These are phyloP conservation scores for Equus quagga DNA, from an alignment of 2,113 vertebrate species.

Conservation along the genomic window DNA sequence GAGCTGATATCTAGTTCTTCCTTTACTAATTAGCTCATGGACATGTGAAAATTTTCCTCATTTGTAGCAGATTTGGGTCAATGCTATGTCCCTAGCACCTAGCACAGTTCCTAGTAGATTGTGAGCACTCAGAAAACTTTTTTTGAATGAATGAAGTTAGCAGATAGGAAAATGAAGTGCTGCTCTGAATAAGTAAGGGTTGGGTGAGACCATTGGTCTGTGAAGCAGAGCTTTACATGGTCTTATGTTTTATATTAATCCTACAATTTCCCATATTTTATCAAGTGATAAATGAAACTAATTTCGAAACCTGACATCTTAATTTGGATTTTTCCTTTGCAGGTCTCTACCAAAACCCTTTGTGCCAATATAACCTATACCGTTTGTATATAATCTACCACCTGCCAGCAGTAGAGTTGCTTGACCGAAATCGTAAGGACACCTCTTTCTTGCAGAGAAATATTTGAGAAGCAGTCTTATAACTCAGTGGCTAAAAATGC, in stretches of 20 bases:
- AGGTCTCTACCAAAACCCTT: conserved; percentile 90
- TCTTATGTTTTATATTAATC: not conserved
- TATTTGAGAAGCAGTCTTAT: conserved; percentile 45
- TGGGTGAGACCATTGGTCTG: not conserved
- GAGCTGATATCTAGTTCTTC: not conserved
- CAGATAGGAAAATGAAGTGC: not conserved
- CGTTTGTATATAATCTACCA: conserved; percentile 85
- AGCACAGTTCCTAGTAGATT: not conserved
- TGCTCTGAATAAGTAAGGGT: not conserved
- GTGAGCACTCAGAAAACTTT: not conserved
- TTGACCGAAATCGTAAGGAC: conserved; percentile 89
- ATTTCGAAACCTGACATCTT: conserved; percentile 40
- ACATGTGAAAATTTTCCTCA: not conserved
- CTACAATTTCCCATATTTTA: not conserved
- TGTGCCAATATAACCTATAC: conserved; percentile 87
- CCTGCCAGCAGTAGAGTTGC: conserved; percentile 86
- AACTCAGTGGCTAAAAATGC: not conserved
- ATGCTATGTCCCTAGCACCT: not conserved
- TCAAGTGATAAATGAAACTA: not conserved
- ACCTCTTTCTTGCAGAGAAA: conserved; percentile 59
- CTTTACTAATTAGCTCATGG: not conserved
- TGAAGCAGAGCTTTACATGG: not conserved
- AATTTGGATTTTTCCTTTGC: conserved; percentile 73
- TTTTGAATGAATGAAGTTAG: conserved; percentile 32
- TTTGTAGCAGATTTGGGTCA: not conserved